These are phyloP conservation scores for Chaitophorus viminalis DNA, from an alignment of 2,888 invertebrate genomes.

Conservation along the genomic window DNA sequence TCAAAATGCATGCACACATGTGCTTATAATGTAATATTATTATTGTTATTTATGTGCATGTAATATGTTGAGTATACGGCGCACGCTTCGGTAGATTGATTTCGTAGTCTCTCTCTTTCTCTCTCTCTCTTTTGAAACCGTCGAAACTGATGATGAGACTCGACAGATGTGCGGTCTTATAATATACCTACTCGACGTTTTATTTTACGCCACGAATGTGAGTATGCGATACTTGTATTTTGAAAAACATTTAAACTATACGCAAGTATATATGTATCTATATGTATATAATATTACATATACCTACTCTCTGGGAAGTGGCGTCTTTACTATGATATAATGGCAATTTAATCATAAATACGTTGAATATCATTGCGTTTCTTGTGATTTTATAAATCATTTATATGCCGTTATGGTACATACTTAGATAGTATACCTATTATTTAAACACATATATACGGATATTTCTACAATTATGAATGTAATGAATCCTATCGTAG, in stretches of 20 bases:
- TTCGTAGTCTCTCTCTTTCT: conserved; percentile 35
- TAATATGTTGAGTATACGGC: not conserved
- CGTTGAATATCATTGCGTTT: not conserved
- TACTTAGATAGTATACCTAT: too few relatives aligned
- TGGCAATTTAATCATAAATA: not conserved
- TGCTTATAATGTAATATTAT: conserved; percentile 13
- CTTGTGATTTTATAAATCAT: too few relatives aligned
- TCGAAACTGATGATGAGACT: conserved; percentile 26
- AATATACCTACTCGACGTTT: conserved; percentile 30
- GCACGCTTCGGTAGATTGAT: conserved; percentile 35
- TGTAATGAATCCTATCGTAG: too few relatives aligned
- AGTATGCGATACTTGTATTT: too few relatives aligned
- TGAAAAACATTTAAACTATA: too few relatives aligned
- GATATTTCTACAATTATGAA: too few relatives aligned
- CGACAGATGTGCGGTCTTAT: conserved; percentile 35
- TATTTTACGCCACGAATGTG: too few relatives aligned
- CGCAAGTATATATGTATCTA: too few relatives aligned
- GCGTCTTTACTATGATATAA: not conserved
- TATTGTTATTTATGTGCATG: conserved; percentile 30
- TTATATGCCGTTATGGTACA: too few relatives aligned
- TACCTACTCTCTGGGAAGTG: not conserved
- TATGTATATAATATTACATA: too few relatives aligned
- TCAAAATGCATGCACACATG: conserved; percentile 43
- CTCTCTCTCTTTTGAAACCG: too few relatives aligned
- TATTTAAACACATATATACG: too few relatives aligned